Conservation (phyloP, 2,888 invertebrate species). For the Strigamia maritima region DNA sequence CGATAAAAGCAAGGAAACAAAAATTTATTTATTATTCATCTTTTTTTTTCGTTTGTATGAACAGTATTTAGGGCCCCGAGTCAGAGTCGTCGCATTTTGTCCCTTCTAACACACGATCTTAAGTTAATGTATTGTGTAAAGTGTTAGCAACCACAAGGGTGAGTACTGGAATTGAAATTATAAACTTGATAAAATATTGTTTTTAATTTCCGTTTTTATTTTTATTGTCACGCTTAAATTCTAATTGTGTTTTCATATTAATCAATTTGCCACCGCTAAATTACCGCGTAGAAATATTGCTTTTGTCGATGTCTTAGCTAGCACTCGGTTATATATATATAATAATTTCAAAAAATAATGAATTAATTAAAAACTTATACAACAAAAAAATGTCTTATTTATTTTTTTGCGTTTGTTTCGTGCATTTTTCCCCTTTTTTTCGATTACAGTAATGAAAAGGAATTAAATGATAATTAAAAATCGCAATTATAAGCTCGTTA, state of each 20-base stretch:
- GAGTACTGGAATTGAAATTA: slow-evolving; percentile 23
- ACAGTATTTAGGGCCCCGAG: not conserved
- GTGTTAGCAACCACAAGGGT: slow-evolving; percentile 23
- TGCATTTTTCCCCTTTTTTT: not conserved
- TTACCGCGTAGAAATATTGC: not conserved
- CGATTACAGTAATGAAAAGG: not conserved
- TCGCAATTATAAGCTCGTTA: not conserved
- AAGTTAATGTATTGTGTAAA: slow-evolving; percentile 23
- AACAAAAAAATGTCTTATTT: too few species aligned
- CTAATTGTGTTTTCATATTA: not conserved
- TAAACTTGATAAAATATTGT: not conserved
- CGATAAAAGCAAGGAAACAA: not conserved
- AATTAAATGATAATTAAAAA: not conserved
- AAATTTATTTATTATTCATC: not conserved
- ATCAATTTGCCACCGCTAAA: not conserved
- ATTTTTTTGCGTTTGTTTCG: too few species aligned
- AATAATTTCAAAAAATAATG: too few species aligned
- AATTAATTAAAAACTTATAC: too few species aligned
- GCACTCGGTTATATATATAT: too few species aligned
- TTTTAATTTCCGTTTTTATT: not conserved
- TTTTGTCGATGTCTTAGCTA: not conserved
- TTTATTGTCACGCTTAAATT: not conserved
- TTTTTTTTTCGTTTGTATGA: slow-evolving; percentile 6
- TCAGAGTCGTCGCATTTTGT: slow-evolving; percentile 11
- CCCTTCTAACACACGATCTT: slow-evolving; percentile 19